phyloP scores from a whole-genome alignment of 2,797 vertebrate species.

The Sternotherus odoratus region DNA sequence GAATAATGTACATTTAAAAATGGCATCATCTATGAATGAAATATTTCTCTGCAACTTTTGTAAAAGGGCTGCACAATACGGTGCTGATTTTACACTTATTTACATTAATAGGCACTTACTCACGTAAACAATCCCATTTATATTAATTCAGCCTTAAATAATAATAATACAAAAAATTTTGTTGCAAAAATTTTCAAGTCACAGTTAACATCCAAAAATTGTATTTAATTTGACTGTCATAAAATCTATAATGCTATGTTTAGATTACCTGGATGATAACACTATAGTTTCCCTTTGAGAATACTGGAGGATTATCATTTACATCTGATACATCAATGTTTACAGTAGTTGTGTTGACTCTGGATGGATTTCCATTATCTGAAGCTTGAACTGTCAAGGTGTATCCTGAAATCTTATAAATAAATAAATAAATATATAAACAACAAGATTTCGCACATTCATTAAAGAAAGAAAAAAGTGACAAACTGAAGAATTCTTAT shows the following conservation, averaged over 20 bases:
- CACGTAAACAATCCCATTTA: not conserved
- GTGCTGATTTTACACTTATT: not conserved
- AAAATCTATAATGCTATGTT: not conserved
- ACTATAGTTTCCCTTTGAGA: constrained; percentile 95
- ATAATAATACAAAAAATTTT: not conserved
- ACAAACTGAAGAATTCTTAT: not conserved
- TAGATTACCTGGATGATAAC: constrained; percentile 93
- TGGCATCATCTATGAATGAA: not conserved
- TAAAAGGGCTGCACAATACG: not conserved
- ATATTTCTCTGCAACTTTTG: not conserved
- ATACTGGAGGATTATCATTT: constrained; percentile 95
- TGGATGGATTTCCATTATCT: constrained; percentile 89
- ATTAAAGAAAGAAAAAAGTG: not conserved
- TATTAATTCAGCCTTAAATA: not conserved
- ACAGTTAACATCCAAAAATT: not conserved
- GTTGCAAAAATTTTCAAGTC: not conserved
- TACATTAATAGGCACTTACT: not conserved
- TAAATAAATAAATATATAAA: constrained; percentile 38
- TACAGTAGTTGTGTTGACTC: constrained; percentile 87
- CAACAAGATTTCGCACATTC: not conserved
- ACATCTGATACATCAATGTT: constrained; percentile 98
- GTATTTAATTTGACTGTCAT: not conserved
- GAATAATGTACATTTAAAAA: not conserved
- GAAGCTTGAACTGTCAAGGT: constrained; percentile 91
- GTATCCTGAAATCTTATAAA: constrained; percentile 93